Base-by-base conservation (phyloP, 2,797 vertebrate species). In the Lycodopsis pacificus region DNA sequence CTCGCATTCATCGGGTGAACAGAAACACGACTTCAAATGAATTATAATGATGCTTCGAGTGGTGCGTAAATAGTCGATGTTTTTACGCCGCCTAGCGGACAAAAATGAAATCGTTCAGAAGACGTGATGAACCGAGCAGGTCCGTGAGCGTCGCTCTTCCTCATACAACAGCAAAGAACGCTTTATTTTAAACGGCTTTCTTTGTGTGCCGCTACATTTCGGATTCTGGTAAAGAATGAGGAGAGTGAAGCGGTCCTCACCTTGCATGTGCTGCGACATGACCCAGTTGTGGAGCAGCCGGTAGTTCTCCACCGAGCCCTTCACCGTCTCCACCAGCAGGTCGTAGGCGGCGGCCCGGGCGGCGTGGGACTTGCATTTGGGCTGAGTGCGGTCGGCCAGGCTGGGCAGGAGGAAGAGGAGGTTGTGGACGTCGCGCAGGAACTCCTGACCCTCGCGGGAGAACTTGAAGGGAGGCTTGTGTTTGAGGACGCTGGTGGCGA, bases 391-490 rank as follows among this genome's bases (percentile, higher is more conserved):
- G 74, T 99, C 98, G 63, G 98, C 97, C 73, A 99, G 94, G 91
- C 97, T 99, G 85, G 98, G 98, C 85, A 99, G 94, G 83, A 99
- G 93, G 94, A 99, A 99, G 30, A 99, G 95, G 58, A 99, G 96
- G 89, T 99, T 98, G 93, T 99, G 97, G 68, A 98, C 95, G 77
- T 99, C 98, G 34, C 97, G 95, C 86, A 99, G 95, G 84, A 99
- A 99, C 92, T 99, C 98, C 96, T 99, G 93, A 65, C 98, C 98
- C 92, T 99, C 98, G 0, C 98, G 96, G 57, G 97, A 99, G 92
- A 99, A 99, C 82, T 99, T 99, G 91, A 99, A 99, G 8, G 97
- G 97, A 4, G 98, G 98, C 66, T 99, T 99, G 95, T 99, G 98
- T 89, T 98, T 99, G 82, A 99, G 96, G 44, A 99, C 98, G 42